A percentile compares a stretch with the other conserved stretches of the same genome.
phyloP scores from a whole-genome alignment of 2,113 vertebrate species.

The Ibidorhyncha struthersii region DNA sequence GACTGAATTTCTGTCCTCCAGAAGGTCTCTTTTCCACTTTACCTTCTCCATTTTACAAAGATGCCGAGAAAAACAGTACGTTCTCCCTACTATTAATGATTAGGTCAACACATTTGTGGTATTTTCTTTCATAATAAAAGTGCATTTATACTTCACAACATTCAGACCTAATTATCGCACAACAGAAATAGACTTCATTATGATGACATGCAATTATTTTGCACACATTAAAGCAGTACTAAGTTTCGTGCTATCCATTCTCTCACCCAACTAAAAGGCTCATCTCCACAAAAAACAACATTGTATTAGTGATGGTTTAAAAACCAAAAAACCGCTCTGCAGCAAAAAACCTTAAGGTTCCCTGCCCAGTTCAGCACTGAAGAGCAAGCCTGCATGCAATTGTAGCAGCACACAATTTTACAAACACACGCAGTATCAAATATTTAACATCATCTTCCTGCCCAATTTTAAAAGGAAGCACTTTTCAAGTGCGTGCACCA shows the following conservation, averaged over 20 bases:
- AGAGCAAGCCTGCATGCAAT: neutral
- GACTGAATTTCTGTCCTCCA: neutral
- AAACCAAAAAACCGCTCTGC: neutral
- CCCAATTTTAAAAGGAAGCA: neutral
- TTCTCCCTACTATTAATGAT: neutral
- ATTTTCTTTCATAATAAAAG: neutral
- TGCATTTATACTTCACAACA: neutral
- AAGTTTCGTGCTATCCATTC: neutral
- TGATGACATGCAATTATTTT: neutral
- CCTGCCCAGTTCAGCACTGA: neutral
- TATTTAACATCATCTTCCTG: neutral
- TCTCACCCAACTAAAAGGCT: neutral
- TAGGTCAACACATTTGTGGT: neutral
- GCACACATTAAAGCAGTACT: neutral
- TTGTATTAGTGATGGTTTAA: neutral
- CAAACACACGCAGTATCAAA: neutral
- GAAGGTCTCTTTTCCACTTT: neutral
- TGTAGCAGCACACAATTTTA: neutral
- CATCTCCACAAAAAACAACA: neutral
- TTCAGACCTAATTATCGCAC: neutral
- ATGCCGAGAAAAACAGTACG: neutral
- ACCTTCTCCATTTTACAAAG: neutral
- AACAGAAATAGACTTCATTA: neutral
- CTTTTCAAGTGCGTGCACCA: neutral
- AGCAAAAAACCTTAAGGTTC: neutral